Evolutionary conservation across 1,140 invertebrate species (phyloP).

Genomic region (Halyomorpha halys): DNA sequence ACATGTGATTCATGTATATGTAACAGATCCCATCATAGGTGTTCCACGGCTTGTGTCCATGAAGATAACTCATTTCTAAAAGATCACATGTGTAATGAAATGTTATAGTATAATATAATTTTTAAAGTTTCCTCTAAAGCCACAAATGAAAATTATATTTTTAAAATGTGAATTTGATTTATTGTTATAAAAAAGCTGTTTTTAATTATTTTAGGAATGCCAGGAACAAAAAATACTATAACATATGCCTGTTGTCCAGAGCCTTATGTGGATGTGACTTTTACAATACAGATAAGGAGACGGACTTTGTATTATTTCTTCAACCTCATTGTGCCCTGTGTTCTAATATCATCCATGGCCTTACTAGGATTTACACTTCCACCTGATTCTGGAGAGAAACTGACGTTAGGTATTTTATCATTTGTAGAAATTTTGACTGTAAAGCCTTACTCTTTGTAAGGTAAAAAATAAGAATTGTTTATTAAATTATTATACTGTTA

Average conservation of each 20-base stretch:
- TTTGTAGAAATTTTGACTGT: too few species aligned
- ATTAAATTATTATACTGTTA: too few species aligned
- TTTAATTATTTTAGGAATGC: slow-evolving; percentile 54
- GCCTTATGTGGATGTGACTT: slow-evolving; percentile 94
- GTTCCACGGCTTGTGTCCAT: too few species aligned
- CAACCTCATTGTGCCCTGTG: slow-evolving; percentile 98
- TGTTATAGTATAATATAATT: too few species aligned
- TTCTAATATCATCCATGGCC: slow-evolving; percentile 96
- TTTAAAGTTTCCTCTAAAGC: too few species aligned
- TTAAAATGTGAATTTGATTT: background rate
- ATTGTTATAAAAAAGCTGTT: background rate
- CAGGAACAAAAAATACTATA: slow-evolving; percentile 72
- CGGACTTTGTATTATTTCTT: slow-evolving; percentile 98
- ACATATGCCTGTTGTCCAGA: slow-evolving; percentile 76
- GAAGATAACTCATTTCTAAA: too few species aligned
- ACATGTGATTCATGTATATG: too few species aligned
- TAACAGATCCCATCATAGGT: too few species aligned
- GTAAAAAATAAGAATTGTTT: too few species aligned
- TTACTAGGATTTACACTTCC: slow-evolving; percentile 94
- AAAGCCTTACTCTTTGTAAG: too few species aligned
- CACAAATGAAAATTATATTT: too few species aligned
- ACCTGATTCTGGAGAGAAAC: slow-evolving; percentile 96
- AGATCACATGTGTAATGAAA: too few species aligned
- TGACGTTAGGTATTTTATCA: slow-evolving; percentile 72
- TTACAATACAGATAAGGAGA: slow-evolving; percentile 90